Conservation (phyloP, 2,888 invertebrate species). For the Uloborus plumipes region DNA sequence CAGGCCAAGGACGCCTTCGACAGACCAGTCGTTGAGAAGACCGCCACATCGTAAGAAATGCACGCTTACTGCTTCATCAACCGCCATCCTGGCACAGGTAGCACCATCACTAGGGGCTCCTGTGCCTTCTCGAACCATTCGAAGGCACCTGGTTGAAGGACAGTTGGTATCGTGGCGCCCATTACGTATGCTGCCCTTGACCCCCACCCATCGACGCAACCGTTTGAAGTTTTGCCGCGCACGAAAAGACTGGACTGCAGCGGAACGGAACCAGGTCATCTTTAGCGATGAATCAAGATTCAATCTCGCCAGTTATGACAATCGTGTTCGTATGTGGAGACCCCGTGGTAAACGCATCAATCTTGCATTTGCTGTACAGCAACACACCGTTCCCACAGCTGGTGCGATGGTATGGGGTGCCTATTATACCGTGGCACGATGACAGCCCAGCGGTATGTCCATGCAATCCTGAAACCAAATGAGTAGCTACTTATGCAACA, state of each 20-base stretch:
- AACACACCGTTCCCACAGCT: slow-evolving; percentile 6
- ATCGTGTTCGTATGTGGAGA: neutral
- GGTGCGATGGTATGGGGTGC: slow-evolving; percentile 10
- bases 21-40: slow-evolving; percentile 7
- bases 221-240: neutral
- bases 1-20: slow-evolving; percentile 12
- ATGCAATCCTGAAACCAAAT: slow-evolving; percentile 17
- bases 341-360: slow-evolving; percentile 1
- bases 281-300: no score
- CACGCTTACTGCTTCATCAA: slow-evolving; percentile 11
- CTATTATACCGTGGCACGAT: neutral
- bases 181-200: slow-evolving; percentile 9
- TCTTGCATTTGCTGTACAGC: neutral
- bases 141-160: slow-evolving; percentile 11
- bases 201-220: slow-evolving; percentile 5
- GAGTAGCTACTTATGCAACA: slow-evolving; percentile 2
- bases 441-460: slow-evolving; percentile 8
- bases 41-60: slow-evolving; percentile 1
- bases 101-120: slow-evolving; percentile 1
- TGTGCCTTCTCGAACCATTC: slow-evolving; percentile 1
- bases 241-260: slow-evolving; percentile 6
- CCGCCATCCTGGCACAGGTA: slow-evolving; percentile 14
- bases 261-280: slow-evolving; percentile 2
- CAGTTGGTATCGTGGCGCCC: slow-evolving; percentile 3
- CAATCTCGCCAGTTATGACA: slow-evolving; percentile 9